Base-by-base conservation (phyloP, 2,797 vertebrate species). In the Eremophila alpestris region DNA sequence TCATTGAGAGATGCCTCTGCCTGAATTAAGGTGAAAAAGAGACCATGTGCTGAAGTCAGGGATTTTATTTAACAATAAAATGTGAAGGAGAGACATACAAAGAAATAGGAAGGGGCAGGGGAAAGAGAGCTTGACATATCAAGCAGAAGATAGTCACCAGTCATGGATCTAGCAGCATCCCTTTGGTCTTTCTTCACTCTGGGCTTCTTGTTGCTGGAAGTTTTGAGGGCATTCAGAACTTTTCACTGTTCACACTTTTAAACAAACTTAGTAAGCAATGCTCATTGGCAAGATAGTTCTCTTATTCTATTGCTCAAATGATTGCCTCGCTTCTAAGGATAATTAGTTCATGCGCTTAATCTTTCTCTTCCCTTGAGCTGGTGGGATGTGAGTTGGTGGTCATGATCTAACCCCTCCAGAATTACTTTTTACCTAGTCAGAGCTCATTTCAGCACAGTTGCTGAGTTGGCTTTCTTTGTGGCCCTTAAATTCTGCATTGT, bases 251-350 rank as follows among this genome's bases (percentile, higher is more conserved):
- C 13, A 29, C 24, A 38, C 27, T 9, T n/a, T 59, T 76, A 29
- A 75, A 13, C 13, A 52, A 51, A 58, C 10, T 6, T 9, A 32
- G 10, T 38, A 52, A 38, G 15, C 13, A n/a, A 23, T 59, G 22
- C 13, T 75, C 15, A 23, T 49, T 51, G 16, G 10, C n/a, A 68
- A 24, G 15, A 29, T 2, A 23, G 10, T 16, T 38, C 8, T 67
- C 45, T 32, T 43, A 46, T 40, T 48, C 19, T n/a, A 11, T 13
- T 67, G 15, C 19, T 45, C 40, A 59, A 52, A 59, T 20, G 0
- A 52, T 38, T 38, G 10, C 22, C 38, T 27, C 0, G 0, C 15
- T 59, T 67, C 62, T 67, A 51, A 51, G 0, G 3, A 23, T 51
- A 45, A 38, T 32, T 29, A 19, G 29, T 29, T 59, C 7, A 51